Evolutionary conservation across 1,140 invertebrate genomes (phyloP).

Genomic region (Steinernema feltiae): DNA sequence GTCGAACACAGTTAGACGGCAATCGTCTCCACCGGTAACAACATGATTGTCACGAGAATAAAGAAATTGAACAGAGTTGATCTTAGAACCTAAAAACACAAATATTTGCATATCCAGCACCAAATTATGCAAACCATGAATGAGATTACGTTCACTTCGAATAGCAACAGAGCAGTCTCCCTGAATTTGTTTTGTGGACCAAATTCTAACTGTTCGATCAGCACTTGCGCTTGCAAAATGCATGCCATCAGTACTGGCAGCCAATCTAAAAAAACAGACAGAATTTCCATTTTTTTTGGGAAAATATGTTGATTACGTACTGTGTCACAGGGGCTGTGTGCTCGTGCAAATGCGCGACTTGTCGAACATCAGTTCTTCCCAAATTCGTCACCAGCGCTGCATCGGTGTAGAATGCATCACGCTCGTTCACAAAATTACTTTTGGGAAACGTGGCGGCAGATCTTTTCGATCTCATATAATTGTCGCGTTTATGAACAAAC

Average conservation of each 20-base stretch:
- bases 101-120: background rate
- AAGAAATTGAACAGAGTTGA: slow-evolving; percentile 22
- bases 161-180: slow-evolving; percentile 30
- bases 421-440: background rate
- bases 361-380: slow-evolving; percentile 18
- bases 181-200: slow-evolving; percentile 20
- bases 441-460: background rate
- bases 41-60: slow-evolving; percentile 3
- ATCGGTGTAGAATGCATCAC: background rate
- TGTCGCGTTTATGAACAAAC: slow-evolving; percentile 21
- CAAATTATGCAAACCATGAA: background rate
- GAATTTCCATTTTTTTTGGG: background rate
- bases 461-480: slow-evolving; percentile 11
- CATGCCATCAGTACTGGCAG: slow-evolving; percentile 5
- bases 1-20: background rate
- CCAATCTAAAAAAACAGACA: slow-evolving; percentile 23
- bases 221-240: slow-evolving; percentile 23
- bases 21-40: background rate
- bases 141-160: slow-evolving; percentile 19
- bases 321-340: slow-evolving; percentile 22
- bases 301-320: background rate
- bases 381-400: slow-evolving; percentile 12
- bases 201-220: slow-evolving; percentile 23
- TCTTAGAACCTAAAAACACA: slow-evolving; percentile 12
- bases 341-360: slow-evolving; percentile 29